Conservation (phyloP, 1,140 invertebrate genomes). For the Drosophila quadrilineata region DNA sequence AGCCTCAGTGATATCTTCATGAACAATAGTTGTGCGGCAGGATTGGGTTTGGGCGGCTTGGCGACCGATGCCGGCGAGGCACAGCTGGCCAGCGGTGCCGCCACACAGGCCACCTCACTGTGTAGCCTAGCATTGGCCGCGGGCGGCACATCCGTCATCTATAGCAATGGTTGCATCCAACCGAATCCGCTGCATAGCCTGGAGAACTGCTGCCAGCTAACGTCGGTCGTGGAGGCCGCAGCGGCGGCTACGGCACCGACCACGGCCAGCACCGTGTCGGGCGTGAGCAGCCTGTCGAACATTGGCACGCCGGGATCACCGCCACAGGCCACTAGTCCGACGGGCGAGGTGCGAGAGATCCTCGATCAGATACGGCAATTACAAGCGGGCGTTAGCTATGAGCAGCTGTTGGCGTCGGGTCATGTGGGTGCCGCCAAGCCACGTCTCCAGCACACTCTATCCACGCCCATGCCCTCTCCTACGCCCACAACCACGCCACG, state of each 20-base stretch:
- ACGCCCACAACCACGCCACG: slow-evolving; percentile 49
- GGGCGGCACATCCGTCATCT: slow-evolving; percentile 47
- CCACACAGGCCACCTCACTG: slow-evolving; percentile 47
- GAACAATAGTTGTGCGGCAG: slow-evolving; percentile 63
- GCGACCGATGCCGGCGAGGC: neutral
- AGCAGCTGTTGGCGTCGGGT: slow-evolving; percentile 64
- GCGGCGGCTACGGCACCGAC: slow-evolving; percentile 21
- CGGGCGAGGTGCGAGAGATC: slow-evolving; percentile 86
- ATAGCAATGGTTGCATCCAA: slow-evolving; percentile 64
- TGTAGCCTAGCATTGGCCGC: slow-evolving; percentile 52
- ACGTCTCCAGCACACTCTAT: slow-evolving; percentile 58
- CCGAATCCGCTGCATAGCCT: slow-evolving; percentile 71
- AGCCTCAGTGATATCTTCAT: slow-evolving; percentile 79
- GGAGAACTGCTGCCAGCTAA: slow-evolving; percentile 69
- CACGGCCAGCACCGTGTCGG: slow-evolving; percentile 85
- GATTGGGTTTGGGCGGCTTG: slow-evolving; percentile 25
- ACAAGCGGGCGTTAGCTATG: slow-evolving; percentile 80
- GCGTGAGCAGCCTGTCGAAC: slow-evolving; percentile 86
- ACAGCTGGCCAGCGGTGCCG: slow-evolving; percentile 23
- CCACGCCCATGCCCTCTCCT: slow-evolving; percentile 58
- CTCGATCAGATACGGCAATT: slow-evolving; percentile 87
- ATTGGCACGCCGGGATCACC: slow-evolving; percentile 86
- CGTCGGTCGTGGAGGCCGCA: neutral
- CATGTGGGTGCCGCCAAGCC: slow-evolving; percentile 44
- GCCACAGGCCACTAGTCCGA: slow-evolving; percentile 89